phyloP scores from a whole-genome alignment of 2,113 vertebrate species.

The Bungarus multicinctus region DNA sequence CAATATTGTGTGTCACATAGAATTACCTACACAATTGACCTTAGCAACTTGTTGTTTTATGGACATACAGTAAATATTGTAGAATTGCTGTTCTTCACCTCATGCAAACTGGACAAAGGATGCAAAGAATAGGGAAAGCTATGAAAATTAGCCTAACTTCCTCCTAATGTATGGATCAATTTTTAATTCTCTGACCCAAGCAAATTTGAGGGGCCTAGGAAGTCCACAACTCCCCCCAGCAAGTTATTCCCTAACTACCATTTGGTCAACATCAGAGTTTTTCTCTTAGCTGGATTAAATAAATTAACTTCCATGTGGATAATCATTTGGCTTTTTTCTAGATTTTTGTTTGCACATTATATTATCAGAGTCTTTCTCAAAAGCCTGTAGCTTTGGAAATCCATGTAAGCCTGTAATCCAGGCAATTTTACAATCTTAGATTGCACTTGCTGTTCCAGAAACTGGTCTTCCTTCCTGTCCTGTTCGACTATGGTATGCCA shows the following conservation, averaged over 20 bases:
- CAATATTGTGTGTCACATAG: not conserved
- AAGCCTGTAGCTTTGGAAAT: not conserved
- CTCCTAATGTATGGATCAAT: not conserved
- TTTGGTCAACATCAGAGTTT: not conserved
- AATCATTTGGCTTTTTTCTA: constrained; percentile 39
- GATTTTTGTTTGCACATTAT: constrained; percentile 35
- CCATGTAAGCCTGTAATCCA: constrained; percentile 49
- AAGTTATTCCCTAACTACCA: not conserved
- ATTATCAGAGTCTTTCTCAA: constrained; percentile 36
- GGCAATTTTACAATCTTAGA: fast-evolving
- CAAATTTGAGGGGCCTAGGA: not conserved
- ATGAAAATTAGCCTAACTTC: not conserved
- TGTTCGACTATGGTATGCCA: too few relatives aligned
- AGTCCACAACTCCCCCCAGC: not conserved
- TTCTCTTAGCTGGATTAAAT: constrained; percentile 10
- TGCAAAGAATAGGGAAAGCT: not conserved
- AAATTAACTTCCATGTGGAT: constrained; percentile 1
- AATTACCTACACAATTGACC: not conserved
- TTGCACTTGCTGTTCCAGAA: not conserved
- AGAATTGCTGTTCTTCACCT: not conserved
- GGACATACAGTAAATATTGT: not conserved
- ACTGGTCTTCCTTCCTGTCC: not conserved
- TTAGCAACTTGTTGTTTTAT: not conserved
- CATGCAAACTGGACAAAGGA: not conserved
- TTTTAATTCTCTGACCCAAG: not conserved